Conservation (phyloP, 2,888 invertebrate species). For the Phytoseiulus persimilis region DNA sequence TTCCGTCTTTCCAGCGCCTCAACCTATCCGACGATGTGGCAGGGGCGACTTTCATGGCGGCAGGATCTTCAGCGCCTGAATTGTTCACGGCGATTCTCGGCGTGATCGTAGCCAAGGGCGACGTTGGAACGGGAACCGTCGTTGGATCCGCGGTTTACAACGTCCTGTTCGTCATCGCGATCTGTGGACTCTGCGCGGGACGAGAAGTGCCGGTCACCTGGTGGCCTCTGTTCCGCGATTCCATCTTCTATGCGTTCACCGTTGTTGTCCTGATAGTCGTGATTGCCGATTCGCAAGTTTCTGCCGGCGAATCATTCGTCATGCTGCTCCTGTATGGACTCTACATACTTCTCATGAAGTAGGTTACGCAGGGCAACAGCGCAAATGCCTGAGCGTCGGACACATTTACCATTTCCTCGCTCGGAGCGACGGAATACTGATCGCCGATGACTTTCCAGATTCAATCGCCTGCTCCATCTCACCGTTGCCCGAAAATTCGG, state of each 20-base stretch:
- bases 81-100: conserved; percentile 47
- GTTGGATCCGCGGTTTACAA: conserved; percentile 48
- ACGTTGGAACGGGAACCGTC: conserved; percentile 48
- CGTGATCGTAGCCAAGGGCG: conserved; percentile 47
- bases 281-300: conserved; percentile 49
- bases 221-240: conserved; percentile 49
- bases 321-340: conserved; percentile 50
- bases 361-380: conserved; percentile 38
- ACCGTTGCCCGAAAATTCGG: conserved; percentile 10
- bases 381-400: background rate
- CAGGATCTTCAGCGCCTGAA: conserved; percentile 47
- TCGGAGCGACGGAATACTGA: background rate
- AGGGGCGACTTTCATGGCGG: conserved; percentile 47
- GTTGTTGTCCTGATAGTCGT: conserved; percentile 48
- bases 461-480: conserved; percentile 41
- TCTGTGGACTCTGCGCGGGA: conserved; percentile 47
- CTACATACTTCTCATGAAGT: conserved; percentile 49
- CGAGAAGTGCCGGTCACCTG: conserved; percentile 48
- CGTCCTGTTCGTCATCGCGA: conserved; percentile 47
- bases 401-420: background rate
- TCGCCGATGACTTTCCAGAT: conserved; percentile 40
- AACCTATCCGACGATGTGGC: conserved; percentile 47
- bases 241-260: conserved; percentile 47
- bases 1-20: conserved; percentile 43
- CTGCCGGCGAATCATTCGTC: conserved; percentile 50